A percentile compares a stretch with the other conserved stretches of the same genome.
These are phyloP conservation scores for Laodelphax striatellus DNA, from an alignment of 1,140 invertebrate genomes.

Conservation along the genomic window DNA sequence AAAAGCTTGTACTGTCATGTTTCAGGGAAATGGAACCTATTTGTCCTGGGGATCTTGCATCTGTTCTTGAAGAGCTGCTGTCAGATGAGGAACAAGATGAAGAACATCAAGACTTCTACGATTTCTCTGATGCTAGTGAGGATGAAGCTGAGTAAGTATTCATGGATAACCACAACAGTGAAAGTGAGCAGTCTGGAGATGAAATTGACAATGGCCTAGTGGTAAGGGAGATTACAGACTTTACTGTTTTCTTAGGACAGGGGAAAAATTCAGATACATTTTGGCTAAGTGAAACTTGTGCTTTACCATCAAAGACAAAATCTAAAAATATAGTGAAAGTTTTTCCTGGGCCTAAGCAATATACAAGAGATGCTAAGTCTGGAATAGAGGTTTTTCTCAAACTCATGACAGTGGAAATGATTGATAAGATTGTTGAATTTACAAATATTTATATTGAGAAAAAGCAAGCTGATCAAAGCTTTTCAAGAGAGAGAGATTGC, in stretches of 20 bases:
- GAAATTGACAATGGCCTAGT: not conserved
- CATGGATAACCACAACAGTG: not conserved
- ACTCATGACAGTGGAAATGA: constrained; percentile 1
- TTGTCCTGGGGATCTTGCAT: not conserved
- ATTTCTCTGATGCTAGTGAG: not conserved
- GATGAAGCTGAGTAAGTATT: not conserved
- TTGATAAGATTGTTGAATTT: constrained; percentile 4
- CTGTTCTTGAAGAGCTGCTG: not conserved
- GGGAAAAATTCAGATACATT: not conserved
- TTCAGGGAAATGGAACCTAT: not conserved
- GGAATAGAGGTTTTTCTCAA: not conserved
- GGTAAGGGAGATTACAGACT: not conserved
- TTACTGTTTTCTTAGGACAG: not conserved
- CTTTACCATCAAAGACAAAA: not conserved
- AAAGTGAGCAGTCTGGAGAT: not conserved
- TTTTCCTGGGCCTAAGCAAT: not conserved
- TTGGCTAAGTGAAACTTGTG: not conserved
- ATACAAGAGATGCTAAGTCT: not conserved
- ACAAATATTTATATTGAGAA: constrained; percentile 16
- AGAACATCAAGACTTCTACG: not conserved
- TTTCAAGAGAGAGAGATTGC: constrained; percentile 1
- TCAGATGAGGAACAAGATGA: not conserved
- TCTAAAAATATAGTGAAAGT: not conserved
- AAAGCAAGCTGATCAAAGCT: not conserved
- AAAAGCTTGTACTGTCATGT: no score